Evolutionary conservation across 2,888 invertebrate species (phyloP).

Genomic region (Campoplex nolae): DNA sequence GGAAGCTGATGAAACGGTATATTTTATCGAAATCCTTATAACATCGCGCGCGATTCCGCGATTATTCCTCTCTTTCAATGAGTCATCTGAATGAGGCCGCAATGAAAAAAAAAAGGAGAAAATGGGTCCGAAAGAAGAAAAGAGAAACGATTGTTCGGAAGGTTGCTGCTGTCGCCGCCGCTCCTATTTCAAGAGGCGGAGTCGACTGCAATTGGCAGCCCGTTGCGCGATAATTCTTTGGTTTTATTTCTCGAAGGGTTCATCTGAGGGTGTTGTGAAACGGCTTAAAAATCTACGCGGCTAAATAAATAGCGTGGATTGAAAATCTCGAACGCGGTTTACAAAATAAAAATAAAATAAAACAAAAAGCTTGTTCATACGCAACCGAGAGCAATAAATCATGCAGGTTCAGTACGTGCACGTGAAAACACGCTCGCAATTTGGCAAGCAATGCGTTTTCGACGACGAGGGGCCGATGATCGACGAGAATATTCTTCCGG

Average conservation of each 20-base stretch:
- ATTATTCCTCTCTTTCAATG: neutral
- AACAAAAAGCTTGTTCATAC: neutral
- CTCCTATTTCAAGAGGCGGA: slow-evolving; percentile 23
- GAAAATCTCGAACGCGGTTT: slow-evolving; percentile 8
- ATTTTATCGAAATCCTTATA: neutral
- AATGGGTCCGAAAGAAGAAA: neutral
- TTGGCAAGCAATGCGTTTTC: slow-evolving; percentile 90
- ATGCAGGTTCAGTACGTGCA: slow-evolving; percentile 87
- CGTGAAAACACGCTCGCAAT: slow-evolving; percentile 89
- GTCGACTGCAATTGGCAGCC: slow-evolving; percentile 45
- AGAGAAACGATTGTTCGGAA: slow-evolving; percentile 41
- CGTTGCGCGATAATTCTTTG: slow-evolving; percentile 42
- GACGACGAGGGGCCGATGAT: slow-evolving; percentile 86
- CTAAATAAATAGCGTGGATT: slow-evolving; percentile 7
- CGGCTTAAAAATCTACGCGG: slow-evolving; percentile 2
- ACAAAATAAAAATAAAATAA: neutral
- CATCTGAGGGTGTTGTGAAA: slow-evolving; percentile 13
- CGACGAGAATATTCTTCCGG: slow-evolving; percentile 78
- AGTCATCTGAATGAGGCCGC: neutral
- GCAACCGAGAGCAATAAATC: neutral
- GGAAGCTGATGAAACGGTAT: neutral
- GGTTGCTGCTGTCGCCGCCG: neutral
- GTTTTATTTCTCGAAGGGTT: slow-evolving; percentile 14
- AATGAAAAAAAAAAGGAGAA: slow-evolving; percentile 15
- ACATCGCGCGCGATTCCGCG: neutral